phyloP scores from a whole-genome alignment of 2,888 invertebrate genomes.

The Ornithoptera alexandrae region DNA sequence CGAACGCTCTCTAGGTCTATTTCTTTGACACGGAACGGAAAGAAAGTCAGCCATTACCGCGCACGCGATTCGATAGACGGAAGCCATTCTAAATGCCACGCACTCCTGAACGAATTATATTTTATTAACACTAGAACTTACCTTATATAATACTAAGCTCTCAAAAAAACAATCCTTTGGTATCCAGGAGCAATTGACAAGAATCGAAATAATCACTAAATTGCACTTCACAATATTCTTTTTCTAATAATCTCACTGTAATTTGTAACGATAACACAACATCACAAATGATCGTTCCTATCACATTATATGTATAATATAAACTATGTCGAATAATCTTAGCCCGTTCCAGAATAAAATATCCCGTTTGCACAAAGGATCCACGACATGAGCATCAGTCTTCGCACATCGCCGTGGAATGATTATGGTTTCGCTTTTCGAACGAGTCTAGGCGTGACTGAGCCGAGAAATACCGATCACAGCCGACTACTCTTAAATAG shows the following conservation, averaged over 20 bases:
- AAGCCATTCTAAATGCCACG: slow-evolving; percentile 74
- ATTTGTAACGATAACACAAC: slow-evolving; percentile 65
- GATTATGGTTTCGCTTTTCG: slow-evolving; percentile 76
- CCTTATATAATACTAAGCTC: slow-evolving; percentile 60
- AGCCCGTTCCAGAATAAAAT: slow-evolving; percentile 69
- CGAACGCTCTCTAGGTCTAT: slow-evolving; percentile 40
- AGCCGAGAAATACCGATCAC: slow-evolving; percentile 65
- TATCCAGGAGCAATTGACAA: slow-evolving; percentile 65
- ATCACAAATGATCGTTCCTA: slow-evolving; percentile 65
- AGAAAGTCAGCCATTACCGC: slow-evolving; percentile 78
- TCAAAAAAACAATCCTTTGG: slow-evolving; percentile 67
- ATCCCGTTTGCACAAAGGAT: slow-evolving; percentile 68
- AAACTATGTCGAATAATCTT: slow-evolving; percentile 58
- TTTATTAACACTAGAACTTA: slow-evolving; percentile 49
- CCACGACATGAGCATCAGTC: slow-evolving; percentile 78
- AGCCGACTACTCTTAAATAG: slow-evolving; percentile 46
- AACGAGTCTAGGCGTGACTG: slow-evolving; percentile 80
- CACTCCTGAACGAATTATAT: slow-evolving; percentile 44
- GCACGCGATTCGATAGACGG: slow-evolving; percentile 78
- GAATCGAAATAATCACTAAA: slow-evolving; percentile 54
- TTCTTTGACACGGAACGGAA: slow-evolving; percentile 52
- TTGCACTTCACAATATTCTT: slow-evolving; percentile 68
- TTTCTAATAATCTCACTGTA: slow-evolving; percentile 58
- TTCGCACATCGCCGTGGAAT: slow-evolving; percentile 77
- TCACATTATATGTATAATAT: slow-evolving; percentile 70